Evolutionary conservation across 2,113 vertebrate species (phyloP).

Genomic region (Nesoenas mayeri): DNA sequence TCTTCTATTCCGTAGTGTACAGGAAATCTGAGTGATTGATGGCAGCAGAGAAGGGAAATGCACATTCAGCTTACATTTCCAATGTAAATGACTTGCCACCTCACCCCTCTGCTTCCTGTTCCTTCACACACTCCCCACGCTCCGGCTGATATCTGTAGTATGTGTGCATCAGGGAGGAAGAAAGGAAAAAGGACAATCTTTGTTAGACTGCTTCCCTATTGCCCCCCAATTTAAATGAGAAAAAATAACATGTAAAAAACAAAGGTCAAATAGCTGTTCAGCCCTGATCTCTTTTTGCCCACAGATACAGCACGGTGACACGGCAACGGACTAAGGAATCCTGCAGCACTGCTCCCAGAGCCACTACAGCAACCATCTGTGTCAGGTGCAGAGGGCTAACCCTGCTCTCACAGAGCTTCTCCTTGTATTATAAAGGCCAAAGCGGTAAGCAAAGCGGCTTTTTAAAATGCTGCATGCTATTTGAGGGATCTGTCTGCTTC

Average conservation of each 20-base stretch:
- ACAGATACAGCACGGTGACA: background rate
- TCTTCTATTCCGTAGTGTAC: background rate
- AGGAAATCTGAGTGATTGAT: slow-evolving; percentile 59
- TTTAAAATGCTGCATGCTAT: background rate
- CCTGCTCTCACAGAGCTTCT: background rate
- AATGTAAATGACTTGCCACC: slow-evolving; percentile 46
- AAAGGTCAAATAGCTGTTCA: background rate
- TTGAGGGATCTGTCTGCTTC: background rate
- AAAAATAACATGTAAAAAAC: background rate
- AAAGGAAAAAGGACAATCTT: background rate
- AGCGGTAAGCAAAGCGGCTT: background rate
- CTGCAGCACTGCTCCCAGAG: background rate
- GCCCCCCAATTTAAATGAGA: background rate
- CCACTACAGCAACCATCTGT: background rate
- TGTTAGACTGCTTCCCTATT: background rate
- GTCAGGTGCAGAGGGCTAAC: background rate
- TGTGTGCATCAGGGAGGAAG: background rate
- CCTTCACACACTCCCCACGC: background rate
- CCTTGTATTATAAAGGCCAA: background rate
- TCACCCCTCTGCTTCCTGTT: slow-evolving; percentile 49
- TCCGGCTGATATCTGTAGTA: background rate
- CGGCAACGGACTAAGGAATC: background rate
- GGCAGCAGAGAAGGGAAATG: slow-evolving; percentile 39
- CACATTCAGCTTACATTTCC: slow-evolving; percentile 51
- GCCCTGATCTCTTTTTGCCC: background rate